phyloP scores from a whole-genome alignment of 2,113 vertebrate species.

The Alligator mississippiensis region DNA sequence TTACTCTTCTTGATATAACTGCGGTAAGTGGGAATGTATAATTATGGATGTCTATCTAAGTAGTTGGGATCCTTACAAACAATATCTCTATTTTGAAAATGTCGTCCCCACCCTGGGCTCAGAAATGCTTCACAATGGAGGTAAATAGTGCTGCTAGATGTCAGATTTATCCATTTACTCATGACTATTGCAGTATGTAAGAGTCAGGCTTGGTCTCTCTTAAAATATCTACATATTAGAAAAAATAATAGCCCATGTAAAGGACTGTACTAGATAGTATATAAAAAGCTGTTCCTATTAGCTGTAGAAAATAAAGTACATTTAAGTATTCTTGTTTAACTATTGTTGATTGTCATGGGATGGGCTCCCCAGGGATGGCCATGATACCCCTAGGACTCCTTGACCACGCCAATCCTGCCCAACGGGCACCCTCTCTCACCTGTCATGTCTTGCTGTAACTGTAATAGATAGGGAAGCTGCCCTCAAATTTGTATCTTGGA shows the following conservation, averaged over 20 bases:
- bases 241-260: not conserved
- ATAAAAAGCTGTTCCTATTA: not conserved
- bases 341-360: too few species aligned
- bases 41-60: fast-evolving
- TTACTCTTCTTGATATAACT: not conserved
- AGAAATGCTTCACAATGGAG: too few species aligned
- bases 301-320: not conserved
- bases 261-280: not conserved
- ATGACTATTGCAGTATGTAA: not conserved
- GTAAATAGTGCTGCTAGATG: not conserved
- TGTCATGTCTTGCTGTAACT: too few species aligned
- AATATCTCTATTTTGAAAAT: not conserved
- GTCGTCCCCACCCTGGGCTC: not conserved
- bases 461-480: too few species aligned
- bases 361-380: too few species aligned
- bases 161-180: not conserved
- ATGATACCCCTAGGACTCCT: too few species aligned
- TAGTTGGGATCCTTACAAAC: not conserved
- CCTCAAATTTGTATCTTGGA: too few species aligned
- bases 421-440: too few species aligned
- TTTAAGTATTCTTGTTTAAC: not conserved
- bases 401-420: too few species aligned
- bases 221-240: not conserved
- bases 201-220: not conserved
- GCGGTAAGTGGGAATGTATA: not conserved